Percentiles rank a stretch among this genome's conserved stretches.
Evolutionary conservation across 2,113 vertebrate genomes (phyloP).

Genomic region (Hyla sarda): DNA sequence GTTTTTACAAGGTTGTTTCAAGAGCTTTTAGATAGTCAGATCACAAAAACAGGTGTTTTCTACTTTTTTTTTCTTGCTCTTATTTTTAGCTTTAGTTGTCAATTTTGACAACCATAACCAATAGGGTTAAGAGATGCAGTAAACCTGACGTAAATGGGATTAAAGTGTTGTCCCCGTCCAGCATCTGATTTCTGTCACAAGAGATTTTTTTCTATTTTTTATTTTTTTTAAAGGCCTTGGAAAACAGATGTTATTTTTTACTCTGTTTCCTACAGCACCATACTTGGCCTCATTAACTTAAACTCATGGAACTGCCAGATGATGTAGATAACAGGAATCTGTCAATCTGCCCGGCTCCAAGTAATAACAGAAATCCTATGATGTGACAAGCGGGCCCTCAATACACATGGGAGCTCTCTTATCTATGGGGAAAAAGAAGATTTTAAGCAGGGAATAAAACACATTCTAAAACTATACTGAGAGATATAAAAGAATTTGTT

Average conservation of each 20-base stretch:
- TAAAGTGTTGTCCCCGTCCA: neutral
- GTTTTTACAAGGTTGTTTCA: neutral
- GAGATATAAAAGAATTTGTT: neutral
- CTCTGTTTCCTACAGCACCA: conserved; percentile 19
- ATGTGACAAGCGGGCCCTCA: neutral
- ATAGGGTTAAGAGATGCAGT: neutral
- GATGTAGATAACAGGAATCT: conserved; percentile 29
- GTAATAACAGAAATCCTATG: neutral
- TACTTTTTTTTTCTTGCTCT: neutral
- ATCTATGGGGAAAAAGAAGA: neutral
- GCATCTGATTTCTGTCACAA: neutral
- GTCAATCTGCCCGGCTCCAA: conserved; percentile 24
- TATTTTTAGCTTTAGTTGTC: neutral
- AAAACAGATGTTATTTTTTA: conserved; percentile 55
- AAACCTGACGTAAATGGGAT: conserved; percentile 11
- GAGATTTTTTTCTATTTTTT: conserved; percentile 21
- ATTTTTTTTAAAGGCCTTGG: too few relatives aligned
- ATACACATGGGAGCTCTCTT: neutral
- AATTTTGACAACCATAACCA: neutral
- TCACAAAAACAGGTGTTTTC: neutral
- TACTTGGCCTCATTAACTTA: conserved; percentile 35
- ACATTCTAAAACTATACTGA: neutral
- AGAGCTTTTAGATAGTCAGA: neutral
- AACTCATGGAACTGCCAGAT: conserved; percentile 31
- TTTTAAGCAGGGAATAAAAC: neutral